These are phyloP conservation scores for Neria commutata DNA, from an alignment of 2,888 invertebrate species.

Conservation along the genomic window DNA sequence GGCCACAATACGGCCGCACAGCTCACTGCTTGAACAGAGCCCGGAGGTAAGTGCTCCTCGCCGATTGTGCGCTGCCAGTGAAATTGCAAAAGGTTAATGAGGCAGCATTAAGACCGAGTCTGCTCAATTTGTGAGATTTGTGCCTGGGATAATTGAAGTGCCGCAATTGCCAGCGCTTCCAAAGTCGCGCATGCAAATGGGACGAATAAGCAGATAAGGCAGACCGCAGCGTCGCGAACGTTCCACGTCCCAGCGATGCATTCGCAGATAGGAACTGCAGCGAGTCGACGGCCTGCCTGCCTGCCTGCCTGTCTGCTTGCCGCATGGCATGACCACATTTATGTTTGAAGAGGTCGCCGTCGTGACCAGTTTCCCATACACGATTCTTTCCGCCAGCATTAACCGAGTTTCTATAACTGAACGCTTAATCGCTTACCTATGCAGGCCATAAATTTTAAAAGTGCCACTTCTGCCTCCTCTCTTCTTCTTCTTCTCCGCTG, in stretches of 20 bases:
- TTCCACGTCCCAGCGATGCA: no score
- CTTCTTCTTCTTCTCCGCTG: no score
- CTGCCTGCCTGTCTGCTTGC: no score
- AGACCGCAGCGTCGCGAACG: no score
- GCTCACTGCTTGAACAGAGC: constrained; percentile 55
- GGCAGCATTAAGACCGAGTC: constrained; percentile 16
- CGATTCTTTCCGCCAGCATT: constrained; percentile 44
- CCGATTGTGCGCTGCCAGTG: neutral
- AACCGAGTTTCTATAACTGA: neutral
- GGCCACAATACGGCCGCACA: constrained; percentile 53
- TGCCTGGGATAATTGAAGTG: no score
- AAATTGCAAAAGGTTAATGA: constrained; percentile 34
- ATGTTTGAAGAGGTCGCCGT: constrained; percentile 42
- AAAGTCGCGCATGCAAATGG: no score
- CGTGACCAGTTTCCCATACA: constrained; percentile 56
- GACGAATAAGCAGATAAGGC: no score
- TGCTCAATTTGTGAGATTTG: no score
- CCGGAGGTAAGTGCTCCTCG: constrained; percentile 52
- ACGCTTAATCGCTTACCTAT: no score
- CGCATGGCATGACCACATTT: constrained; percentile 28
- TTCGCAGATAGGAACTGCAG: neutral
- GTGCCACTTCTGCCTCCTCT: no score
- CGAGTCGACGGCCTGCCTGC: neutral
- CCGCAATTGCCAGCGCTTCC: no score
- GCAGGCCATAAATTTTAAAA: no score